These are phyloP conservation scores for Onthophagus sagittarius DNA, from an alignment of 2,888 invertebrate species.

Conservation along the genomic window DNA sequence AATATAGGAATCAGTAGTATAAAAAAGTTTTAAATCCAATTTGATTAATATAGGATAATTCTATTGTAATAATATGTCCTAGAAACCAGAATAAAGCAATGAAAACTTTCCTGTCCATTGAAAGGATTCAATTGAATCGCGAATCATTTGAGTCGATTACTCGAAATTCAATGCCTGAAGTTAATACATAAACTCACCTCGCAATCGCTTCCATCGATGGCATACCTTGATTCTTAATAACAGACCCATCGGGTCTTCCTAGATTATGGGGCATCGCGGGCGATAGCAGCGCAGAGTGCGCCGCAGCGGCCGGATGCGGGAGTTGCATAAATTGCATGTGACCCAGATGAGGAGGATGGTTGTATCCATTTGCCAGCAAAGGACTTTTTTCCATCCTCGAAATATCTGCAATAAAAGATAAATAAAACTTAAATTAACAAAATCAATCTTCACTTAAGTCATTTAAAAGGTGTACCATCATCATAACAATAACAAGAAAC, in stretches of 20 bases:
- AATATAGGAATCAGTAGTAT: too few relatives aligned
- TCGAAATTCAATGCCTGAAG: constrained; percentile 16
- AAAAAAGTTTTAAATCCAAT: not conserved
- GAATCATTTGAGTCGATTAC: not conserved
- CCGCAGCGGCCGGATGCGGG: constrained; percentile 66
- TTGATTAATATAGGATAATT: not conserved
- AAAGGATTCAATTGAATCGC: not conserved
- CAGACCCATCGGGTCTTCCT: constrained; percentile 77
- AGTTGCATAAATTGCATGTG: constrained; percentile 95
- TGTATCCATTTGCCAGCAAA: constrained; percentile 88
- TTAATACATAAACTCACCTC: constrained; percentile 56
- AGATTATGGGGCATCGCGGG: constrained; percentile 86
- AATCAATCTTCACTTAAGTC: too few relatives aligned
- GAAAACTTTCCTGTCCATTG: not conserved
- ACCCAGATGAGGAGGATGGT: constrained; percentile 86
- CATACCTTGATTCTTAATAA: constrained; percentile 79
- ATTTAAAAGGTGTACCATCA: too few relatives aligned
- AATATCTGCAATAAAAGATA: constrained; percentile 61
- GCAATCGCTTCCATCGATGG: constrained; percentile 88
- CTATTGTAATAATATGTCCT: not conserved
- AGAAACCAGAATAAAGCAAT: not conserved
- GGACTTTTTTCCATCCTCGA: constrained; percentile 89
- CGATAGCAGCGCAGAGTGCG: constrained; percentile 76
- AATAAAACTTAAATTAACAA: not conserved
- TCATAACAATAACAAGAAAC: not conserved